Evolutionary conservation across 2,113 vertebrate species (phyloP).

Genomic region (Strix uralensis): DNA sequence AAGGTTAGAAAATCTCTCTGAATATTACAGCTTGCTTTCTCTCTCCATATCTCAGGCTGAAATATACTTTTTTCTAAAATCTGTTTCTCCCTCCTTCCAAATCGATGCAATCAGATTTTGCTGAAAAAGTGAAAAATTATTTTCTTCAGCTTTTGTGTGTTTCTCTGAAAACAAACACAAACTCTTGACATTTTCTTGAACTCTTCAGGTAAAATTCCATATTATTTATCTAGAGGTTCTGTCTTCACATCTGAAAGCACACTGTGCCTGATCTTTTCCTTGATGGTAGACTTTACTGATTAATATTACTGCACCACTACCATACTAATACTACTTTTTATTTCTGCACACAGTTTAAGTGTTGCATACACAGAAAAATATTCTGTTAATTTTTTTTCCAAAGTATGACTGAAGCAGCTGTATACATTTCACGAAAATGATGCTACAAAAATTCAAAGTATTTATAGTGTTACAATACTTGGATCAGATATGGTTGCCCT

Average conservation of each 20-base stretch:
- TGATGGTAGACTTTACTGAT: not conserved
- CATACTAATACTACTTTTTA: not conserved
- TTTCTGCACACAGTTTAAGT: not conserved
- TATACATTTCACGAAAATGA: not conserved
- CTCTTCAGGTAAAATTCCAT: not conserved
- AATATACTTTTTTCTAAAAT: not conserved
- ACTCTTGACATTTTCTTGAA: not conserved
- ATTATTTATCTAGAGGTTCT: not conserved
- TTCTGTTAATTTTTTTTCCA: not conserved
- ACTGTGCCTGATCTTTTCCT: not conserved
- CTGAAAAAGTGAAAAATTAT: not conserved
- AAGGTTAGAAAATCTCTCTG: constrained; percentile 43
- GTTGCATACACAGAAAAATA: not conserved
- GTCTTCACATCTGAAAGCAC: not conserved
- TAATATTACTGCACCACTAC: not conserved
- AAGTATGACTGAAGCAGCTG: not conserved
- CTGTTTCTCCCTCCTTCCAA: not conserved
- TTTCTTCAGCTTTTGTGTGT: not conserved
- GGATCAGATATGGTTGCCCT: not conserved
- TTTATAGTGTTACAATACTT: not conserved
- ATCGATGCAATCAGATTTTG: not conserved
- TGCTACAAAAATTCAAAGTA: not conserved
- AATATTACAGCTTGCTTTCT: constrained; percentile 11
- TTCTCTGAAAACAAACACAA: not conserved
- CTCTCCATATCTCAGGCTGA: not conserved